Evolutionary conservation across 2,888 invertebrate genomes (phyloP), one percentile per base, ranked within the genome.

Genomic region (Epistrophe eligans): DNA sequence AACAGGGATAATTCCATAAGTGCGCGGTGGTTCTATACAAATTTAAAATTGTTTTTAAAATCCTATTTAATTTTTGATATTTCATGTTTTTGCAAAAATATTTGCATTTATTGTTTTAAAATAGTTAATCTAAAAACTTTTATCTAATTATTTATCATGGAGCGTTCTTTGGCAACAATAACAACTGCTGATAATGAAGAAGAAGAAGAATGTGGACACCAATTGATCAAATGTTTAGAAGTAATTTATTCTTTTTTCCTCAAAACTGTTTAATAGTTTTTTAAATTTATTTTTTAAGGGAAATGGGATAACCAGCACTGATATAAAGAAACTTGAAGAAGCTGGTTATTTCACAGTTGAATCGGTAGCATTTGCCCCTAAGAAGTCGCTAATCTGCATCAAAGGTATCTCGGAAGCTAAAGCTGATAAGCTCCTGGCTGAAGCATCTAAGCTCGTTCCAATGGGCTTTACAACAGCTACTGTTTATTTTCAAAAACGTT

Each of bases 381-480:
- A 98, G 91, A 99, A 99, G 92, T 95, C 96, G 91, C 93, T 99
- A 0, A 94, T 98, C 2, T 94, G 95, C 8, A 97, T 98, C 57
- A 99, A 99, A 93, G 99, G 99, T 0, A 97, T 99, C 89, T 98
- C 98, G 62, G 99, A 99, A 91, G 97, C 97, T 0, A 99, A 99
- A 93, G 99, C 98, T 13, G 99, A 99, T 88, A 99, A 99, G 94
- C 95, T 99, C 88, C 91, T 98, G 80, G 94, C 95, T 4, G 99
- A 99, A 93, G 98, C 99, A 3, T 95, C 96, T 0, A 99, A 99
- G 92, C 92, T 98, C 13, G 98, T 99, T 0, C 98, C 98, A 0
- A 98, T 99, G 97, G 99, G 99, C 0, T 99, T 99, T 91, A 99
- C 98, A 7, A 99, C 99, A 35, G 99, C 99, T 0, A 97, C 98